A percentile compares a stretch with the other conserved stretches of the same genome.
Conservation (phyloP, 2,113 vertebrate genomes). For the Apteryx owenii region DNA sequence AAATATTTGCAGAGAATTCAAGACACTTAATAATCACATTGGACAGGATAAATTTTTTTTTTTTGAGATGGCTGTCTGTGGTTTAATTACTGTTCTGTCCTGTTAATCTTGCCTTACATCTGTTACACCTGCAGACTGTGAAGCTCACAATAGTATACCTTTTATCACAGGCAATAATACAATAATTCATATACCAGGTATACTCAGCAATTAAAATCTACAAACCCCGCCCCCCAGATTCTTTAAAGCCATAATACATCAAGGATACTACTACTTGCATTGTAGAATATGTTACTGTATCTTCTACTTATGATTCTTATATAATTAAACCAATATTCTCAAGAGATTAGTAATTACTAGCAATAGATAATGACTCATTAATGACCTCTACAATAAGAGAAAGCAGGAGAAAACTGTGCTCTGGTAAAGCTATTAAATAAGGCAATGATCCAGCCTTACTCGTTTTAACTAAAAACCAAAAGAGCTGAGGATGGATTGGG, state of each 20-base stretch:
- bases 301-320: conserved; percentile 57
- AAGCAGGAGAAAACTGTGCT: conserved; percentile 34
- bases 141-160: conserved; percentile 61
- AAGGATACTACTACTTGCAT: conserved; percentile 37
- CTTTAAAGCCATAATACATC: conserved; percentile 67
- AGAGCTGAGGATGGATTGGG: too few relatives aligned
- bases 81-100: conserved; percentile 78
- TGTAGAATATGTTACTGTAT: conserved; percentile 13
- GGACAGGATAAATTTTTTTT: conserved; percentile 57
- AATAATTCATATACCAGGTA: conserved; percentile 76
- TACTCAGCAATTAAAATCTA: conserved; percentile 69
- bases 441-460: conserved; percentile 16
- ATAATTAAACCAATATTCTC: conserved; percentile 67
- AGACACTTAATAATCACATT: conserved; percentile 69
- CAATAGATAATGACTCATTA: conserved; percentile 61
- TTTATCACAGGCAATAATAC: conserved; percentile 73
- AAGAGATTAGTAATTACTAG: conserved; percentile 59
- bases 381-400: conserved; percentile 58
- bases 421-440: conserved; percentile 37
- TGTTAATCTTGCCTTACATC: conserved; percentile 78
- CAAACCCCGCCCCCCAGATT: conserved; percentile 11
- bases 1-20: conserved; percentile 75
- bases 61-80: conserved; percentile 64
- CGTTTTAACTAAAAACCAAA: conserved; percentile 11
- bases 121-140: conserved; percentile 73